Base-by-base conservation (phyloP, 2,888 invertebrate species). In the Pristionchus arcanus region DNA sequence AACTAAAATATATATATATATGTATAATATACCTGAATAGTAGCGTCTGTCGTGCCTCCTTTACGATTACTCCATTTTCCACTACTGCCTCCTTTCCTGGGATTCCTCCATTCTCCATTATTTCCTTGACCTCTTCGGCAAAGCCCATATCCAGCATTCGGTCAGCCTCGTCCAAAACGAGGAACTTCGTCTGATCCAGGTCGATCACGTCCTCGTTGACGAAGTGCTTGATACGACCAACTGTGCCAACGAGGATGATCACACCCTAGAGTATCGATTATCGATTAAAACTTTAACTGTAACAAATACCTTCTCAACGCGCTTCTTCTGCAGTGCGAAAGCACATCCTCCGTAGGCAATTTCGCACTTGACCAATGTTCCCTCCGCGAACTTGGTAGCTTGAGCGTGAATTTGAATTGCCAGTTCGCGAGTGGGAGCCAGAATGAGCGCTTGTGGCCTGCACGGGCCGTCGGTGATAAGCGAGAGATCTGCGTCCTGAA, bases 381-480 rank as follows among this genome's bases (percentile, higher is more conserved):
- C 91, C 85, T 53, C 87, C 19, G 98, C 96, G 95, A 98, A 98
- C 95, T 98, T 98, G 15, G 97, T 96, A 0, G 97, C 97, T 95
- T 98, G 98, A 90, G 97, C 97, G 93, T 96, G 97, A 91, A 98
- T 98, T 94, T 99, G 98, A 31, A 97, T 96, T 0, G 97, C 97
- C 89, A 99, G 96, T 95, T 99, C 98, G 84, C 98, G 96, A 0
- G 98, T 98, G 0, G 98, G 98, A 0, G 98, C 97, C 0, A 98
- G 96, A 89, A 98, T 97, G 0, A 98, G 94, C 13, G 25, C 59
- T 37, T 84, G 85, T 19, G 92, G 92, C 89, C 68, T 90, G 55
- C 91, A 91, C 34, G 90, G 90, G 15, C 85, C 85, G 53, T 93
- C 92, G 63, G 90, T 91, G 9, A 91, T 87, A 16, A 90, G 90